Evolutionary conservation across 2,113 vertebrate species (phyloP).

Genomic region (Leuciscus idus): DNA sequence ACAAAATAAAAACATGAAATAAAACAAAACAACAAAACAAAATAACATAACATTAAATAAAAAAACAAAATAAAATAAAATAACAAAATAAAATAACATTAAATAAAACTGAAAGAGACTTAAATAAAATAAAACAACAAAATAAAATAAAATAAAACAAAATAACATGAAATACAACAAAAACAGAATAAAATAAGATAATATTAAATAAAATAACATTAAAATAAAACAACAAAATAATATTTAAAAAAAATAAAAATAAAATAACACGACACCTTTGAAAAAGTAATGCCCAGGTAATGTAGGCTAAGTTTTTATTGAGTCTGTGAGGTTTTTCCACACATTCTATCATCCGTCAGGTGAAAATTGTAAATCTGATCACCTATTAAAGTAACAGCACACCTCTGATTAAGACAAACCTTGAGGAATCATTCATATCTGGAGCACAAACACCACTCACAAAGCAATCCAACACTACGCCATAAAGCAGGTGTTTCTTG

Average conservation of each 20-base stretch:
- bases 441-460: background rate
- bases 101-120: too few relatives aligned
- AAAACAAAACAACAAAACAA: too few relatives aligned
- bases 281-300: background rate
- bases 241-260: background rate
- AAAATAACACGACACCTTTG: background rate
- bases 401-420: background rate
- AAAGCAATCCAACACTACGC: background rate
- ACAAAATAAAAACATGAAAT: too few relatives aligned
- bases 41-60: too few relatives aligned
- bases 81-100: too few relatives aligned
- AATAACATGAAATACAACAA: too few relatives aligned
- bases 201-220: background rate
- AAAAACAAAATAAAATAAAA: too few relatives aligned
- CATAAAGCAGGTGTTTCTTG: background rate
- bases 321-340: background rate
- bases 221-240: background rate
- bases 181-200: background rate
- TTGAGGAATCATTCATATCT: background rate
- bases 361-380: background rate
- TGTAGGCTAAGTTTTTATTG: background rate
- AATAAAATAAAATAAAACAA: too few relatives aligned
- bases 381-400: background rate
- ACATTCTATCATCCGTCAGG: background rate
- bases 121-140: too few relatives aligned